phyloP scores from a whole-genome alignment of 1,140 invertebrate genomes.

The Lepidurus packardi region DNA sequence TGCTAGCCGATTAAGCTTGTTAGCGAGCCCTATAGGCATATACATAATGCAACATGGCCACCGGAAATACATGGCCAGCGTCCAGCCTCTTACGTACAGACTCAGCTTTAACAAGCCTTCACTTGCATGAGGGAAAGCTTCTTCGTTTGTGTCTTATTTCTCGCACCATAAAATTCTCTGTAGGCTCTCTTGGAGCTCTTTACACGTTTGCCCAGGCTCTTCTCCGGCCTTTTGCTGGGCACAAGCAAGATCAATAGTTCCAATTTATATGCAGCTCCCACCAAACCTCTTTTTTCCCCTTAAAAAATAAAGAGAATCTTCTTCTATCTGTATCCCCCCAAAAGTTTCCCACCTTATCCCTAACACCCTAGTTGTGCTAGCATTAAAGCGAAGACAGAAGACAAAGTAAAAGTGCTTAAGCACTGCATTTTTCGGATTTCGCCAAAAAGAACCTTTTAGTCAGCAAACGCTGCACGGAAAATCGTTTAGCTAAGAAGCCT shows the following conservation, averaged over 20 bases:
- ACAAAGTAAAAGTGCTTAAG: neutral
- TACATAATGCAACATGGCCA: no score
- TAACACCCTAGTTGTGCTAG: neutral
- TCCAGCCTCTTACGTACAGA: no score
- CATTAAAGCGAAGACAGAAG: neutral
- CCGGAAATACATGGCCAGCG: no score
- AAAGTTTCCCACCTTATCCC: neutral
- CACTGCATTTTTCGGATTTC: neutral
- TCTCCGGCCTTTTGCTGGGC: neutral
- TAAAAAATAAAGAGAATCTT: neutral
- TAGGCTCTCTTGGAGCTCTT: neutral
- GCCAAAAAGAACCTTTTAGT: neutral
- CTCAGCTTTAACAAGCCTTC: neutral
- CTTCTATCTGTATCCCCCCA: neutral
- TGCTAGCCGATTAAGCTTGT: no score
- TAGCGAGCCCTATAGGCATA: no score
- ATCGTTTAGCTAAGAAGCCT: neutral
- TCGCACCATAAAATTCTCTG: neutral
- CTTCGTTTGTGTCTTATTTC: slow-evolving; percentile 1
- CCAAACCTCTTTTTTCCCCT: neutral
- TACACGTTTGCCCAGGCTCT: neutral
- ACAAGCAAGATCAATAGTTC: slow-evolving; percentile 4
- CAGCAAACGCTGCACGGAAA: neutral
- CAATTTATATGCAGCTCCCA: slow-evolving; percentile 3
- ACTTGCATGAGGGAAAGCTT: neutral